These are phyloP conservation scores for Drosophila barbarae DNA, from an alignment of 2,888 invertebrate species.

Conservation along the genomic window DNA sequence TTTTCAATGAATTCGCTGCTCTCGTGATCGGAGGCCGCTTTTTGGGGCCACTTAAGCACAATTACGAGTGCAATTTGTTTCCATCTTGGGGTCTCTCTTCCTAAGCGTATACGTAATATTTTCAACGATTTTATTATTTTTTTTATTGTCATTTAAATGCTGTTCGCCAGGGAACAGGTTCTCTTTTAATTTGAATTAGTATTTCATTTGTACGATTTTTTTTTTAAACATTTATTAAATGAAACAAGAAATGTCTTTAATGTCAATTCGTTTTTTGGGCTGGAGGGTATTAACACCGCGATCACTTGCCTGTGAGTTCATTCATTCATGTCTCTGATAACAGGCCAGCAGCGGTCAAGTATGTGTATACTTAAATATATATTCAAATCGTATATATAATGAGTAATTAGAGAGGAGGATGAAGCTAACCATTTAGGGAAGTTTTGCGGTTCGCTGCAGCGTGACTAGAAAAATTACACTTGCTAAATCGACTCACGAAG, in stretches of 20 bases:
- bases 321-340: slow-evolving; percentile 71
- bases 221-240: slow-evolving; percentile 52
- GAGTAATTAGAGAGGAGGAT: slow-evolving; percentile 17
- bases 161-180: slow-evolving; percentile 52
- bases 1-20: slow-evolving; percentile 57
- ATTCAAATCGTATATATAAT: neutral
- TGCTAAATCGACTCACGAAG: slow-evolving; percentile 23
- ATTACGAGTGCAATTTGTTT: slow-evolving; percentile 70
- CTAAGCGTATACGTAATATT: slow-evolving; percentile 67
- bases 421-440: slow-evolving; percentile 32
- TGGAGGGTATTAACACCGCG: slow-evolving; percentile 67
- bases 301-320: slow-evolving; percentile 62
- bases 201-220: slow-evolving; percentile 34
- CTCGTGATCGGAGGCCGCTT: slow-evolving; percentile 48
- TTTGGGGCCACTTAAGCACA: slow-evolving; percentile 65
- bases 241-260: slow-evolving; percentile 47
- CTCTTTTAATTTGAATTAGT: slow-evolving; percentile 52
- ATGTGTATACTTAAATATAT: neutral
- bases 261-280: slow-evolving; percentile 51
- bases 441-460: slow-evolving; percentile 5
- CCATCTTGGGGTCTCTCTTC: slow-evolving; percentile 47
- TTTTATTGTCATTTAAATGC: slow-evolving; percentile 65
- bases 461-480: slow-evolving; percentile 25
- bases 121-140: slow-evolving; percentile 64
- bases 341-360: slow-evolving; percentile 6